Evolutionary conservation across 2,797 vertebrate species (phyloP).

Genomic region (Alosa sapidissima): DNA sequence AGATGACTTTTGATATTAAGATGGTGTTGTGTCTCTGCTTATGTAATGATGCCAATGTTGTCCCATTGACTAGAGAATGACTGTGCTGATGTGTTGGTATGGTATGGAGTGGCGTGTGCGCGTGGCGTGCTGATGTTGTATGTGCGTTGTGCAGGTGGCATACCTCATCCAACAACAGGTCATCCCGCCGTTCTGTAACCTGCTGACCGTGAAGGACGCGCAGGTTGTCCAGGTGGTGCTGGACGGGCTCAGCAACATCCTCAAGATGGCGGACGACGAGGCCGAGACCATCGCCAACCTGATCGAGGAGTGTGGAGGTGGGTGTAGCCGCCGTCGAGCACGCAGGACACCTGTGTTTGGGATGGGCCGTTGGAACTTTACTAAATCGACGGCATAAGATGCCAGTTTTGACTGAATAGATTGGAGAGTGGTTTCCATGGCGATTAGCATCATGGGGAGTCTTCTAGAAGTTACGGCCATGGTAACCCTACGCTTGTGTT

Average conservation of each 20-base stretch:
- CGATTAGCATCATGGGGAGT: no score
- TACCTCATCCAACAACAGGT: conserved; percentile 98
- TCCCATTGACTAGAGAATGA: neutral
- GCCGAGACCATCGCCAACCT: conserved; percentile 96
- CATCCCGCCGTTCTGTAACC: conserved; percentile 97
- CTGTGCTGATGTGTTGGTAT: neutral
- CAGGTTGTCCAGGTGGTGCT: conserved; percentile 98
- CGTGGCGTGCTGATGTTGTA: neutral
- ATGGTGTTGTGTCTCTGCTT: neutral
- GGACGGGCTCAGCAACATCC: conserved; percentile 98
- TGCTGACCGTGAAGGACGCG: conserved; percentile 96
- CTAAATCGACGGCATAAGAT: no score
- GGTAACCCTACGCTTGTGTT: no score
- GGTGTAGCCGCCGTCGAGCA: conserved; percentile 28
- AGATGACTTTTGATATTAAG: no score
- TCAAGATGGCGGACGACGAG: conserved; percentile 99
- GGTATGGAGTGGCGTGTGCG: conserved; percentile 1
- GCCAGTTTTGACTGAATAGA: no score
- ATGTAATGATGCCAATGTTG: neutral
- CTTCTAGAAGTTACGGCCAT: no score
- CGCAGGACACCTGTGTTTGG: no score
- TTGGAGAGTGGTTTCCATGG: no score
- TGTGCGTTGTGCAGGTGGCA: conserved; percentile 79
- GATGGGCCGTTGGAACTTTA: no score
- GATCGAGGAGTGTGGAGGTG: conserved; percentile 98